phyloP scores from a whole-genome alignment of 2,113 vertebrate genomes.

The Dromaius novaehollandiae region DNA sequence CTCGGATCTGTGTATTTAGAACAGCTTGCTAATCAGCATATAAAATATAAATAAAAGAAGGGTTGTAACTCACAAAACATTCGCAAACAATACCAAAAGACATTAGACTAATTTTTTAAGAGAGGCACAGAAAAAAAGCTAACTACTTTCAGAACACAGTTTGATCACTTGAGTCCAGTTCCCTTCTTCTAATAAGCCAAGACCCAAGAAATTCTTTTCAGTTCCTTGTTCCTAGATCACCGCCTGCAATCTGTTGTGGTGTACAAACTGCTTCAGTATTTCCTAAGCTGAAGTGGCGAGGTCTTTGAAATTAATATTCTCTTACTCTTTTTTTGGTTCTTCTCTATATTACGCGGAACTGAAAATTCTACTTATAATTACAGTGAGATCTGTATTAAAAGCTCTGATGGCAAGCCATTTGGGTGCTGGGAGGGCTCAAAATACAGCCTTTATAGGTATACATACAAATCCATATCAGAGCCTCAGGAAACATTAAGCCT shows the following conservation, averaged over 20 bases:
- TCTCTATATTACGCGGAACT: not conserved
- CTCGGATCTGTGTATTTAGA: not conserved
- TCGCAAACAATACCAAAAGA: not conserved
- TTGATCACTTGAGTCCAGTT: not conserved
- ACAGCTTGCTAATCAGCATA: not conserved
- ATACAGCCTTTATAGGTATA: not conserved
- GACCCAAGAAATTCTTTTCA: constrained; percentile 21
- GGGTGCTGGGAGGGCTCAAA: not conserved
- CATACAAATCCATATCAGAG: accelerated
- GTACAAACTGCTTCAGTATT: not conserved
- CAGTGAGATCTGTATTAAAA: not conserved
- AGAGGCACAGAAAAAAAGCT: not conserved
- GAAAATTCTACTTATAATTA: not conserved
- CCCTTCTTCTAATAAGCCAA: not conserved
- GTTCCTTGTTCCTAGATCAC: not conserved
- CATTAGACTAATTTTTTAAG: not conserved
- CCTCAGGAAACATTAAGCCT: not conserved
- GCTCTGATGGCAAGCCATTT: not conserved
- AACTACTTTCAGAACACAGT: constrained; percentile 1
- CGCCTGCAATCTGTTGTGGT: not conserved
- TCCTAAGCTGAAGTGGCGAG: not conserved
- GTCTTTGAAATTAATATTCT: not conserved
- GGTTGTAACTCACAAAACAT: not conserved
- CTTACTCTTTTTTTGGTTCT: not conserved
- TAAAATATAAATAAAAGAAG: not conserved